phyloP scores from a whole-genome alignment of 2,888 invertebrate genomes.

The Eristalis tenax region DNA sequence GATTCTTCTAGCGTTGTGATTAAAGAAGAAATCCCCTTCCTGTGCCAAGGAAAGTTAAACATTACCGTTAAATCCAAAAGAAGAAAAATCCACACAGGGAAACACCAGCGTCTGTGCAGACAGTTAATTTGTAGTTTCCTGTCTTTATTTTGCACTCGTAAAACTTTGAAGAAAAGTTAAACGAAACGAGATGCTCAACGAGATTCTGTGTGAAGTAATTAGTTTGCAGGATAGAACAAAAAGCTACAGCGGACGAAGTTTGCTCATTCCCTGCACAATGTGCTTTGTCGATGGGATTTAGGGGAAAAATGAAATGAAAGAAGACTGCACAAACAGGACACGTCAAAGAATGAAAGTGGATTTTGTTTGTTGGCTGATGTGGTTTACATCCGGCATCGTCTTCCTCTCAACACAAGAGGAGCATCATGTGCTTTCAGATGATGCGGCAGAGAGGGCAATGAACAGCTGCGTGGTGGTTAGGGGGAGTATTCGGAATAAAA shows the following conservation, averaged over 20 bases:
- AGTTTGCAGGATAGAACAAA: not conserved
- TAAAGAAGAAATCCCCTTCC: not conserved
- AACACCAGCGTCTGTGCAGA: not conserved
- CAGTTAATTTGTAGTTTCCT: not conserved
- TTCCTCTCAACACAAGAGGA: no score
- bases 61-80: not conserved
- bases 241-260: not conserved
- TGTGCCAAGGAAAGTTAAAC: not conserved
- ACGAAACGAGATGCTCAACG: not conserved
- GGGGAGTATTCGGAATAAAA: no score
- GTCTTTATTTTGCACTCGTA: constrained; percentile 1
- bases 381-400: no score
- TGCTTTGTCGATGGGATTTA: no score
- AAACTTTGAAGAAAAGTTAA: not conserved
- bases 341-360: no score
- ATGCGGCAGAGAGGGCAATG: no score
- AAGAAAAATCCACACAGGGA: not conserved
- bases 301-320: no score
- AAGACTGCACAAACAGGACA: no score
- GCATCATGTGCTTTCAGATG: no score
- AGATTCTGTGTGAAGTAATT: not conserved
- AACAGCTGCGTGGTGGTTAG: no score
- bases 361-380: no score
- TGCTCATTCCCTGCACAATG: not conserved
- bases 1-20: not conserved